Percentiles rank a stretch among this genome's conserved stretches.
Conservation (phyloP, 1,140 invertebrate species). For the Varroa destructor region DNA sequence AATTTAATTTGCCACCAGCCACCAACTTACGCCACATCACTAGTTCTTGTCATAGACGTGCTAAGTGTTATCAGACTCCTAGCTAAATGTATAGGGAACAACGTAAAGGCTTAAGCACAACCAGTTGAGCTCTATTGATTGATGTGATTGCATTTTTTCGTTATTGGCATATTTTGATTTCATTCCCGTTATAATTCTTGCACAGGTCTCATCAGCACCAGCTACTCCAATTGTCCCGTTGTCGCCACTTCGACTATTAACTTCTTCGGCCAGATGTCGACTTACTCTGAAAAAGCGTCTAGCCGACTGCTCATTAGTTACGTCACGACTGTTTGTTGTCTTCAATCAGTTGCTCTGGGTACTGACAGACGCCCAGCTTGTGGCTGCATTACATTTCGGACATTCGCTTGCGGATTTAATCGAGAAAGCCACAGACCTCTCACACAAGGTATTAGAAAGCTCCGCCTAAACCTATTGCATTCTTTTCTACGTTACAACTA, state of each 20-base stretch:
- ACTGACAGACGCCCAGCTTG: constrained; percentile 84
- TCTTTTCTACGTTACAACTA: too few species aligned
- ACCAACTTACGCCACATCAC: constrained; percentile 22
- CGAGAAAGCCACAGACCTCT: constrained; percentile 62
- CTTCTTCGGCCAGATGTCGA: constrained; percentile 83
- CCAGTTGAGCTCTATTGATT: too few species aligned
- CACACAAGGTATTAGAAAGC: constrained; percentile 63
- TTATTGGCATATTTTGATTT: not conserved
- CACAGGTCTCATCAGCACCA: constrained; percentile 43
- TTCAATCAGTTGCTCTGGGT: constrained; percentile 97
- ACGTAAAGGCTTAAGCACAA: too few species aligned
- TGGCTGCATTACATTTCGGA: constrained; percentile 83
- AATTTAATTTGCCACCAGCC: constrained; percentile 26
- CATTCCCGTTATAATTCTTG: not conserved
- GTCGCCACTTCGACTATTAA: constrained; percentile 77
- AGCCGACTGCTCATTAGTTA: constrained; percentile 79
- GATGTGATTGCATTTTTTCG: too few species aligned
- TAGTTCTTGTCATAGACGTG: constrained; percentile 31
- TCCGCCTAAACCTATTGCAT: constrained; percentile 61
- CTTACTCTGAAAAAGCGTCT: constrained; percentile 91
- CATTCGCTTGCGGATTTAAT: constrained; percentile 75
- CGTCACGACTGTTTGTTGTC: constrained; percentile 76
- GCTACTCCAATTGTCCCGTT: constrained; percentile 57
- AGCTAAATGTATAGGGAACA: not conserved
- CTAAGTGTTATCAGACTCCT: constrained; percentile 6